These are phyloP conservation scores for Garrulus glandarius DNA, from an alignment of 2,797 vertebrate species.

Conservation along the genomic window DNA sequence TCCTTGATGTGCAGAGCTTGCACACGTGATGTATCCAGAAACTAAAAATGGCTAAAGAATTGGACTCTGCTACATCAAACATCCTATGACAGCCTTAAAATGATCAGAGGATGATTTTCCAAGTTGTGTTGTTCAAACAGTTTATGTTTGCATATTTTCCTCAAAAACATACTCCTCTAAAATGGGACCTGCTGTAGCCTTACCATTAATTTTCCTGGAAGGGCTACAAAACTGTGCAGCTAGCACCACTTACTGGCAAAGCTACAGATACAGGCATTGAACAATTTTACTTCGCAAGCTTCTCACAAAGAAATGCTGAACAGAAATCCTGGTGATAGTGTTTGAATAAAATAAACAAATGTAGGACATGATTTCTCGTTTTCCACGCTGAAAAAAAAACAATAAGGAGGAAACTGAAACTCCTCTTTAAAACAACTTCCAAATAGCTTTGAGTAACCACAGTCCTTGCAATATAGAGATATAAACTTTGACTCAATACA, in stretches of 20 bases:
- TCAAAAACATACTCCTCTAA: background rate
- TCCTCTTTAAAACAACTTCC: background rate
- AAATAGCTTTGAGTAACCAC: background rate
- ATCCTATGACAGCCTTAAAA: background rate
- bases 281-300: background rate
- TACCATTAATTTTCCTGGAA: background rate
- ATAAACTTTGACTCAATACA: background rate
- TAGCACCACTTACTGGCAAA: constrained; percentile 61
- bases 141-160: constrained; percentile 5
- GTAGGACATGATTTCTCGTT: background rate
- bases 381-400: background rate
- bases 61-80: background rate
- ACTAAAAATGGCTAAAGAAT: background rate
- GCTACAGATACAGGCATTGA: background rate
- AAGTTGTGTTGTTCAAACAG: background rate
- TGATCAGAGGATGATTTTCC: constrained; percentile 13
- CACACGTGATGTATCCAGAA: accelerated
- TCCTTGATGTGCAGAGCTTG: background rate
- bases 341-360: background rate
- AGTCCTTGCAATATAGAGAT: background rate
- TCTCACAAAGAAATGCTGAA: background rate
- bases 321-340: background rate
- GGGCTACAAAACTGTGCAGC: background rate
- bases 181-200: background rate
- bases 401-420: background rate